A percentile compares a stretch with the other conserved stretches of the same genome.
Conservation (phyloP, 2,888 invertebrate species). For the Vesta saturnalis region DNA sequence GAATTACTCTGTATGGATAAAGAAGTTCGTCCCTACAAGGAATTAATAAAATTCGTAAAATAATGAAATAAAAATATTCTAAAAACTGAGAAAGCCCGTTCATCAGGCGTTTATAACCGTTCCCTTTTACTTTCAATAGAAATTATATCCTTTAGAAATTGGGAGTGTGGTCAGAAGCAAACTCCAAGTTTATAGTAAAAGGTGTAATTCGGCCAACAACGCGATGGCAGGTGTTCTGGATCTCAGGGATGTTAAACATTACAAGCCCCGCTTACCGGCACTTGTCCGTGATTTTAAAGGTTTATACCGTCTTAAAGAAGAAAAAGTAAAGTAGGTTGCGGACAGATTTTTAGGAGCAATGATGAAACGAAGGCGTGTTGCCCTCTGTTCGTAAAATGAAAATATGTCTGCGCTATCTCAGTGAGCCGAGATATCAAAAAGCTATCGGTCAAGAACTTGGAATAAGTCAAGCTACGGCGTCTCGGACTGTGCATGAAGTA, state of each 20-base stretch:
- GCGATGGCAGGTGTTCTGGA: neutral
- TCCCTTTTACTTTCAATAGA: too few species aligned
- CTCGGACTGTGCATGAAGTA: neutral
- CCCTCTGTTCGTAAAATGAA: slow-evolving; percentile 20
- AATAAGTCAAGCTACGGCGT: slow-evolving; percentile 16
- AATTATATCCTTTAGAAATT: neutral
- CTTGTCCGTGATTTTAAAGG: neutral
- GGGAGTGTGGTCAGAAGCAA: neutral
- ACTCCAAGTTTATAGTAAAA: neutral
- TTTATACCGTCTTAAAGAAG: neutral
- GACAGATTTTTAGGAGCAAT: neutral
- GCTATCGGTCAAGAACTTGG: slow-evolving; percentile 19
- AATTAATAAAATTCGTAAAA: too few species aligned
- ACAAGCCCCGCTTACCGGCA: neutral
- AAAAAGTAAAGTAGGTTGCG: neutral
- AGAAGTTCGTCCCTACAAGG: too few species aligned
- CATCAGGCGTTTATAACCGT: too few species aligned
- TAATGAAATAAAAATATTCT: too few species aligned
- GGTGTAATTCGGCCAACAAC: neutral
- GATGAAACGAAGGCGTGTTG: too few species aligned
- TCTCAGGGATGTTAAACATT: neutral
- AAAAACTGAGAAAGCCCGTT: too few species aligned
- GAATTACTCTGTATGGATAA: too few species aligned
- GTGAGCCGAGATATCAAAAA: neutral
- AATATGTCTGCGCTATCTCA: slow-evolving; percentile 17